These are phyloP conservation scores for Drosophila parthenogenetica DNA, from an alignment of 2,888 invertebrate species.

Conservation along the genomic window DNA sequence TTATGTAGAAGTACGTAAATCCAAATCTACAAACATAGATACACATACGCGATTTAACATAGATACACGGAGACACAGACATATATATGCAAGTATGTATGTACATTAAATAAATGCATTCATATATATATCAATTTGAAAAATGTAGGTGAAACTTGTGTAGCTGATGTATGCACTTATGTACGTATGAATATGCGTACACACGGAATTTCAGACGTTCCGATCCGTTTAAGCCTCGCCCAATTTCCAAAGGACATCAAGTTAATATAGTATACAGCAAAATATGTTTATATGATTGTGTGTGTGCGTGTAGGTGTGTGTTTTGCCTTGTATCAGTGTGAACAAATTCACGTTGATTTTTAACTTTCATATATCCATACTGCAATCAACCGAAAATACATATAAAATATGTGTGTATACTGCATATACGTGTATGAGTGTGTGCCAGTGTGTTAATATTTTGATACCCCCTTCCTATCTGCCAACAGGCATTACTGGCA, in stretches of 20 bases:
- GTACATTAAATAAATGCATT: neutral
- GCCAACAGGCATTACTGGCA: conserved; percentile 28
- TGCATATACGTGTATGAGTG: neutral
- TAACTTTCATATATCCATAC: too few relatives aligned
- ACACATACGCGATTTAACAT: neutral
- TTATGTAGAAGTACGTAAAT: neutral
- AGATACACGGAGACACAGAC: too few relatives aligned
- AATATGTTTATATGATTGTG: neutral
- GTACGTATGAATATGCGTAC: neutral
- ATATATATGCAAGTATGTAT: neutral
- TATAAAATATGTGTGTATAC: too few relatives aligned
- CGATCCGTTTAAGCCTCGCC: conserved; percentile 11
- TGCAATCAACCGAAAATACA: too few relatives aligned
- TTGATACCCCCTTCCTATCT: conserved; percentile 9
- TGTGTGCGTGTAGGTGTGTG: too few relatives aligned
- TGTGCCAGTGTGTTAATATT: conserved; percentile 4
- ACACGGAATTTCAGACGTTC: neutral
- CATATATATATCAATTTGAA: neutral
- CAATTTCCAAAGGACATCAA: conserved; percentile 3
- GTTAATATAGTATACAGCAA: neutral
- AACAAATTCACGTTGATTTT: too few relatives aligned
- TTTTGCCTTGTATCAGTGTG: too few relatives aligned
- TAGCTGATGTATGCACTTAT: neutral
- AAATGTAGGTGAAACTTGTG: neutral
- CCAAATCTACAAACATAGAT: neutral